phyloP scores from a whole-genome alignment of 2,888 invertebrate genomes.

The Pterobdella sp. region DNA sequence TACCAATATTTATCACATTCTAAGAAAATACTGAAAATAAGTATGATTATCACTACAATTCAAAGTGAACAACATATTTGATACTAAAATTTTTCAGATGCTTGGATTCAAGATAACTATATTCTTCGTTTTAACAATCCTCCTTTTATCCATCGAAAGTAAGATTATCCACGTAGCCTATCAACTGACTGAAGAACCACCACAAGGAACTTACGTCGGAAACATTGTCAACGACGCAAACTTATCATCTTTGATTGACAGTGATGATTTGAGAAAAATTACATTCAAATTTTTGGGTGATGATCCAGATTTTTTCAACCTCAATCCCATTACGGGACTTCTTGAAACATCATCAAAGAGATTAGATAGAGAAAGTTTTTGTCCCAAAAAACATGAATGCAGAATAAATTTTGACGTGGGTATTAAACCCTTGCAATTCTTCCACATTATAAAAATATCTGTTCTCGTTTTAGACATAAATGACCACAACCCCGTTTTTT shows the following conservation, averaged over 20 bases:
- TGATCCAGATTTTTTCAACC: constrained; percentile 24
- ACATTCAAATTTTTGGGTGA: constrained; percentile 33
- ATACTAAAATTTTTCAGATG: too few species aligned
- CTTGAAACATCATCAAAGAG: constrained; percentile 32
- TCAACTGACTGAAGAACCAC: constrained; percentile 33
- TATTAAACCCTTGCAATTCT: constrained; percentile 32
- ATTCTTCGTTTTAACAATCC: too few species aligned
- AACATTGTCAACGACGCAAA: constrained; percentile 35
- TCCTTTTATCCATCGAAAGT: too few species aligned
- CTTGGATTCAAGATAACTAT: too few species aligned
- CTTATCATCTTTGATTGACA: constrained; percentile 30
- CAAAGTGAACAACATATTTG: too few species aligned
- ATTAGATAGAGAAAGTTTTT: constrained; percentile 37
- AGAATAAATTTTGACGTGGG: constrained; percentile 33
- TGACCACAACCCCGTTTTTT: constrained; percentile 37
- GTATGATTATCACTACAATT: too few species aligned
- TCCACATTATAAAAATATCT: constrained; percentile 34
- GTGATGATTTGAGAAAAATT: constrained; percentile 25
- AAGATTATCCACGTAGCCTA: constrained; percentile 26
- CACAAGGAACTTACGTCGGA: constrained; percentile 34
- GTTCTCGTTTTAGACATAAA: constrained; percentile 36
- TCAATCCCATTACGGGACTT: constrained; percentile 35
- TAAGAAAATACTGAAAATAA: too few species aligned
- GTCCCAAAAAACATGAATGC: constrained; percentile 31
- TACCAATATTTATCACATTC: too few species aligned